A percentile compares a stretch with the other conserved stretches of the same genome.
Conservation (phyloP, 2,888 invertebrate species). For the Chrysopilus asiliformis region DNA sequence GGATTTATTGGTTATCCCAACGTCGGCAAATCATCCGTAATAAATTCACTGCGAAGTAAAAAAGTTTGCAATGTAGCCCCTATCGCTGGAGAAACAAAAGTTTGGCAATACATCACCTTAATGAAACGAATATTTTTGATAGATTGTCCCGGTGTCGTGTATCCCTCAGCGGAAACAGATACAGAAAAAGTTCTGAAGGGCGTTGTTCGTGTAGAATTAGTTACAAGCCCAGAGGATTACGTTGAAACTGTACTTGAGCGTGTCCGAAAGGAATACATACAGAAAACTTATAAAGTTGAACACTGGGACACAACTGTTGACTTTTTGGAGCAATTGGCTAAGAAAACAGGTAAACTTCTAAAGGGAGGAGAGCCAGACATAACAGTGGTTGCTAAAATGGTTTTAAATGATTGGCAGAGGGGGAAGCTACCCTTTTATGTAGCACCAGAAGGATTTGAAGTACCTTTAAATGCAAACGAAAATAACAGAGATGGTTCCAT, state of each 20-base stretch:
- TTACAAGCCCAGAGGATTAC: conserved; percentile 91
- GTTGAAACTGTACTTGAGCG: conserved; percentile 73
- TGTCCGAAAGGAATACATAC: conserved; percentile 77
- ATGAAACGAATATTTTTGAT: conserved; percentile 95
- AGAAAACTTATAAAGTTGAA: conserved; percentile 77
- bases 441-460: conserved; percentile 68
- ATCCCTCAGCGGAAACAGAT: conserved; percentile 91
- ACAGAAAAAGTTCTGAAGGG: conserved; percentile 92
- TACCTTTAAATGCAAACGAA: conserved; percentile 35
- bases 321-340: conserved; percentile 84
- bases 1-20: conserved; percentile 99
- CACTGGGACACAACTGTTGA: conserved; percentile 70
- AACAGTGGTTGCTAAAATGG: conserved; percentile 76
- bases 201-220: conserved; percentile 90
- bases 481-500: conserved; percentile 22
- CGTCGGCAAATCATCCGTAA: conserved; percentile 96
- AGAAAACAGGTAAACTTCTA: conserved; percentile 73
- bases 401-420: conserved; percentile 97
- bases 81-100: conserved; percentile 94
- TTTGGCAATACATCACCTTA: conserved; percentile 98
- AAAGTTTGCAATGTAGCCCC: conserved; percentile 99
- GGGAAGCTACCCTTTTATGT: conserved; percentile 94
- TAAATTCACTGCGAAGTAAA: conserved; percentile 88
- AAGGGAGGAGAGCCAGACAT: conserved; percentile 98
- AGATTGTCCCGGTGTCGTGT: conserved; percentile 98